phyloP scores from a whole-genome alignment of 2,888 invertebrate species.

The Tenthredo amoena region DNA sequence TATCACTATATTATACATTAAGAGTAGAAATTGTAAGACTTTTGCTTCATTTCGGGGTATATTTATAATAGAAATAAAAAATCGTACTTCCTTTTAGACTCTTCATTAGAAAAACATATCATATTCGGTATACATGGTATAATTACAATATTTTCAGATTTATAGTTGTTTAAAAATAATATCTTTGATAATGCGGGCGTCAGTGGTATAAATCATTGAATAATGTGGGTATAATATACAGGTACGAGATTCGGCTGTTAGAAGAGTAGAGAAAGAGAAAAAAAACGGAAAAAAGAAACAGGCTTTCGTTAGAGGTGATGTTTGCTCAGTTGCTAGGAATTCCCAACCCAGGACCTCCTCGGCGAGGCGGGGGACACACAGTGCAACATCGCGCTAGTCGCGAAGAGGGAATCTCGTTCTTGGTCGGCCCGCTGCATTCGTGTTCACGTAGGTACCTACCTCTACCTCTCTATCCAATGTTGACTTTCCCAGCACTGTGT shows the following conservation, averaged over 20 bases:
- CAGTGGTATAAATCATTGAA: neutral
- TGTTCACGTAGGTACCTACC: neutral
- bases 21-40: neutral
- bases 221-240: neutral
- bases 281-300: neutral
- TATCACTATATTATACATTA: no score
- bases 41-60: neutral
- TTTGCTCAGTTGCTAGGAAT: conserved; percentile 53
- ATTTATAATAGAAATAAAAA: neutral
- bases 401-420: conserved; percentile 24
- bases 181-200: neutral
- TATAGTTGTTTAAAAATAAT: neutral
- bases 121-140: neutral
- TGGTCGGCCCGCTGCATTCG: neutral
- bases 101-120: neutral
- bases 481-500: conserved; percentile 65
- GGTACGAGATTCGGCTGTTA: neutral
- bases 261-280: neutral
- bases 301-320: conserved; percentile 26
- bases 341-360: conserved; percentile 47
- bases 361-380: neutral
- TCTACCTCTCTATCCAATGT: conserved; percentile 51
- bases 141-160: neutral
- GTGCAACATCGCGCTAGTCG: conserved; percentile 29
- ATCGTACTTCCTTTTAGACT: neutral